Conservation (phyloP, 2,888 invertebrate genomes). For the Meghimatium bilineatum region DNA sequence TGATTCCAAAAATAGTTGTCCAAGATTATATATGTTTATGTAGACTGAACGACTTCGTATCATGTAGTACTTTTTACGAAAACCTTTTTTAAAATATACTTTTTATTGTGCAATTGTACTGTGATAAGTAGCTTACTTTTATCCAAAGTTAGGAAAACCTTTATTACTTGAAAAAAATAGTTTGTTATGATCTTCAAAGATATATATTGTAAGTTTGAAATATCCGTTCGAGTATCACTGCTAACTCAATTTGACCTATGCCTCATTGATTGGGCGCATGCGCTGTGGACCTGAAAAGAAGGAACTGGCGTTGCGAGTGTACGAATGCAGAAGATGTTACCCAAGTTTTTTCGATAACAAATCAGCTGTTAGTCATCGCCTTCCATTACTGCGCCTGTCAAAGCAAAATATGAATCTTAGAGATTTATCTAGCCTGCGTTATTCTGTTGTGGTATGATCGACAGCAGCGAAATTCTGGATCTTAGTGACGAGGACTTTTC, state of each 20-base stretch:
- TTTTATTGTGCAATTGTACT: not conserved
- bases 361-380: conserved; percentile 19
- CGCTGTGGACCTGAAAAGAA: conserved; percentile 35
- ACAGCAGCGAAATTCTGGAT: conserved; percentile 49
- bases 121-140: not conserved
- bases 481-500: conserved; percentile 42
- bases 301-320: conserved; percentile 43
- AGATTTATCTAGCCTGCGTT: conserved; percentile 6
- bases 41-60: no score
- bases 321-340: conserved; percentile 21
- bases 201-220: not conserved
- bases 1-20: no score
- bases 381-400: not conserved
- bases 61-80: not conserved
- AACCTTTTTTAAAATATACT: not conserved
- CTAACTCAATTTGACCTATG: conserved; percentile 31
- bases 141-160: not conserved
- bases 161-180: no score
- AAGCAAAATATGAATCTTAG: conserved; percentile 36
- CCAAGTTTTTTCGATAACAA: conserved; percentile 37
- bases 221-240: conserved; percentile 24
- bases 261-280: conserved; percentile 38
- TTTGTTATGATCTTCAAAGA: no score
- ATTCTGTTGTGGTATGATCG: conserved; percentile 47
- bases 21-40: no score